Evolutionary conservation across 2,888 invertebrate species (phyloP).

Genomic region (Apamea anceps): DNA sequence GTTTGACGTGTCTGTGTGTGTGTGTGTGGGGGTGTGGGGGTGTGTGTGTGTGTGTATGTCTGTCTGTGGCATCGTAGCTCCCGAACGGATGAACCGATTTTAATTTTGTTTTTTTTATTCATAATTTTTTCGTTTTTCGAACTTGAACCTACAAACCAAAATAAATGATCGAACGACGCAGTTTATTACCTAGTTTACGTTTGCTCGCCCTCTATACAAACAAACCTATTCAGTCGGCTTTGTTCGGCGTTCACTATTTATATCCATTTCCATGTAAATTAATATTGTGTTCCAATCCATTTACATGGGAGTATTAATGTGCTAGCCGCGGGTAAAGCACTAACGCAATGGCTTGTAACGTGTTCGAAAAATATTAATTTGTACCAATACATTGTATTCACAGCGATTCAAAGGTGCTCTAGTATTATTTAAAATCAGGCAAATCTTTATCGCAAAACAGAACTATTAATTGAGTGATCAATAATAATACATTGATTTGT

Average conservation of each 20-base stretch:
- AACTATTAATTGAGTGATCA: constrained; percentile 10
- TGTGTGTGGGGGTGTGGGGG: no score
- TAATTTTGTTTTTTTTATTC: no score
- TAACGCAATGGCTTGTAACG: constrained; percentile 23
- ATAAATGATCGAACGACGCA: constrained; percentile 18
- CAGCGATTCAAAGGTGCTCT: not conserved
- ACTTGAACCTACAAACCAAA: not conserved
- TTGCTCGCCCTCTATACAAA: constrained; percentile 30
- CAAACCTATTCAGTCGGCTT: constrained; percentile 33
- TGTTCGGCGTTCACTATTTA: constrained; percentile 43
- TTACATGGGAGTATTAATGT: constrained; percentile 23
- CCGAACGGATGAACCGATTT: no score
- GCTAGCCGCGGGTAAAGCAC: constrained; percentile 20
- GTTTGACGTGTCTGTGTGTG: no score
- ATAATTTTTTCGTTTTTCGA: not conserved
- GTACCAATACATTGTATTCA: constrained; percentile 2
- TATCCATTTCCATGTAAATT: constrained; percentile 46
- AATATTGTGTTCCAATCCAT: constrained; percentile 47
- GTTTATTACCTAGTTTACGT: not conserved
- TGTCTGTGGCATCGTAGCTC: no score
- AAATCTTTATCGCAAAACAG: not conserved
- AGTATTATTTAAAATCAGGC: not conserved
- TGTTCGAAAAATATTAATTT: constrained; percentile 33
- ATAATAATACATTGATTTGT: constrained; percentile 24
- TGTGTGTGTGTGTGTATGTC: no score